Base-by-base conservation (phyloP, 2,888 invertebrate genomes). In the Sturmia bella region DNA sequence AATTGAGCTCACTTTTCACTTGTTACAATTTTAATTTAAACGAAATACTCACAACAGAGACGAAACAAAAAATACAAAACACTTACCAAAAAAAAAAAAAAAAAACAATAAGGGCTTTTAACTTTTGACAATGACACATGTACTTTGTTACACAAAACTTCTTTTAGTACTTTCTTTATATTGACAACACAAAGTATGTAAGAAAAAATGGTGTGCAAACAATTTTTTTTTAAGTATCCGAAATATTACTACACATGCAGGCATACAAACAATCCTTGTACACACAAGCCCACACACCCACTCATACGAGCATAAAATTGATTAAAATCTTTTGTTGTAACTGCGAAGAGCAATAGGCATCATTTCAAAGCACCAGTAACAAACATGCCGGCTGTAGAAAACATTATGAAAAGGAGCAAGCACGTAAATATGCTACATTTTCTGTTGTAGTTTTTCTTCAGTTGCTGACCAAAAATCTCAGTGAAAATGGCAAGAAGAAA, bases 51-150 rank as follows among this genome's bases (percentile, higher is more conserved):
- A 43, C 50, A 27, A 32, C n/a, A 61, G 15, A 4, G 0, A 24
- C 1, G 21, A 70, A 15, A 12, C 3, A 45, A 39, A 41, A 50
- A n/a, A 68, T 15, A n/a, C 15, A 7, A 24, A 41, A 48, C 41
- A 19, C 24, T 17, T 52, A 19, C 19, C 7, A 0, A 43, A 52
- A 27, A 41, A n/a, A 57, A 32, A 39, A 9, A 24, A 17, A 24
- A 56, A 68, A 48, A 9, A 45, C 66, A 79, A 73, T 48, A 79
- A 61, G 56, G 63, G 61, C 63, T 68, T 24, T 79, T 61, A 68
- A 79, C 79, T 63, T 73, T 73, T 79, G 56, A 68, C 66, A 79
- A 66, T 68, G 64, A 78, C 66, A 78, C 78, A n/a, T n/a, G 61
- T 61, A 68, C 48, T 68, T 73, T 61, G 45, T 45, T 24, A 52